Evolutionary conservation across 1,140 invertebrate species (phyloP).

Genomic region (Aethina tumida): DNA sequence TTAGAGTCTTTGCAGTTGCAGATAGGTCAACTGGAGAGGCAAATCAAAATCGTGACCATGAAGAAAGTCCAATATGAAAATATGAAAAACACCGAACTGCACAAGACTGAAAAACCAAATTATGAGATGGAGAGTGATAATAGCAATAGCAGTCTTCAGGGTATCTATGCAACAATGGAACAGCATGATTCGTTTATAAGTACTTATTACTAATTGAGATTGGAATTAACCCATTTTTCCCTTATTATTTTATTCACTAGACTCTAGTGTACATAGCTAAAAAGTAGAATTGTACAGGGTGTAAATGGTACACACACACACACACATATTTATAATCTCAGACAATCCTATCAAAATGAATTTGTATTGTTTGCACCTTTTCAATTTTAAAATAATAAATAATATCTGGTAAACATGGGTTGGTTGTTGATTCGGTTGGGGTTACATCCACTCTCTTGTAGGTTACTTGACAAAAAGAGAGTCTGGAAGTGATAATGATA

Average conservation of each 20-base stretch:
- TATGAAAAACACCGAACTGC: slow-evolving; percentile 3
- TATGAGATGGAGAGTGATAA: slow-evolving; percentile 8
- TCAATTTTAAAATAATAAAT: no score
- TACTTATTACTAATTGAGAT: no score
- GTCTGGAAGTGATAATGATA: slow-evolving; percentile 5
- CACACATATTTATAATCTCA: no score
- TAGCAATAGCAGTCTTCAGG: slow-evolving; percentile 7
- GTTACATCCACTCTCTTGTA: slow-evolving; percentile 14
- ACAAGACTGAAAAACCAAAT: slow-evolving; percentile 1
- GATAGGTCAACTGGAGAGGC: slow-evolving; percentile 11
- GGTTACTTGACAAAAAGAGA: slow-evolving; percentile 10
- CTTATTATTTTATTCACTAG: no score
- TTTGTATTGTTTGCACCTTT: no score
- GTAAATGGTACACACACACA: no score
- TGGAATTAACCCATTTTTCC: no score
- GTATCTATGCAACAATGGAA: no score
- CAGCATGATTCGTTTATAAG: no score
- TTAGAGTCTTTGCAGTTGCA: slow-evolving; percentile 11
- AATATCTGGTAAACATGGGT: no score
- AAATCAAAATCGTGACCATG: slow-evolving; percentile 12
- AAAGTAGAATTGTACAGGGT: slow-evolving; percentile 11
- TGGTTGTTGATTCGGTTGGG: no score
- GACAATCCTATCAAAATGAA: no score
- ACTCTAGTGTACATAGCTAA: slow-evolving; percentile 11
- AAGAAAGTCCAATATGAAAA: slow-evolving; percentile 14